Percentiles rank a stretch among this genome's conserved stretches.
These are phyloP conservation scores for Dromiciops gliroides DNA, from an alignment of 2,113 vertebrate species.

Conservation along the genomic window DNA sequence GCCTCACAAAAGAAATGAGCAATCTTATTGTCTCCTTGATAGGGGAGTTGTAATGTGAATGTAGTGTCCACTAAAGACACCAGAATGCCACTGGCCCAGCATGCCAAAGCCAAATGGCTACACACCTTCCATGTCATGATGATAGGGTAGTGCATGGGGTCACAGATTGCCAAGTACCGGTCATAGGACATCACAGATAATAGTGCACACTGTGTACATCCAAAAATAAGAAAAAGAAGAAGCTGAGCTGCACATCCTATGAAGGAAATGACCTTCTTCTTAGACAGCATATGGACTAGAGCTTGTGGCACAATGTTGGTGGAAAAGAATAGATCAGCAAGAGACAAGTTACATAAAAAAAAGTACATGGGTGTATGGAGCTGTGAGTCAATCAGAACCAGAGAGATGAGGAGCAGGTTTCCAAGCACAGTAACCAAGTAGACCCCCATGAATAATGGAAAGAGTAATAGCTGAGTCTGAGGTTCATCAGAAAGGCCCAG, in stretches of 20 bases:
- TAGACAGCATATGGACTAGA: constrained; percentile 64
- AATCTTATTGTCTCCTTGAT: constrained; percentile 65
- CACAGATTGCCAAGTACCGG: constrained; percentile 64
- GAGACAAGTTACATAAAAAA: constrained; percentile 72
- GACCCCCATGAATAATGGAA: constrained; percentile 63
- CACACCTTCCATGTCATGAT: constrained; percentile 55
- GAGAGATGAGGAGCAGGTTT: constrained; percentile 57
- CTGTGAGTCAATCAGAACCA: constrained; percentile 61
- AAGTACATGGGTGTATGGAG: constrained; percentile 72
- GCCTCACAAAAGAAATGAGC: constrained; percentile 80
- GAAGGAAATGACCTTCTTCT: constrained; percentile 71
- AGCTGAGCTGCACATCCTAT: constrained; percentile 72
- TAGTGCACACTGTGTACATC: constrained; percentile 63
- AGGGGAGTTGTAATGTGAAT: constrained; percentile 66
- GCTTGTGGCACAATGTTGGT: constrained; percentile 72
- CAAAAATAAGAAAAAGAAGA: constrained; percentile 57
- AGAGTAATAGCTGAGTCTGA: constrained; percentile 62
- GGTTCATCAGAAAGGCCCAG: constrained; percentile 69
- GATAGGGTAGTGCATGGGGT: constrained; percentile 65
- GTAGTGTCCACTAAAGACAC: constrained; percentile 68
- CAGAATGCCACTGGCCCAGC: constrained; percentile 65
- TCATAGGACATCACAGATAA: constrained; percentile 78
- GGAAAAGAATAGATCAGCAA: constrained; percentile 72
- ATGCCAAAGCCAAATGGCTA: constrained; percentile 9
- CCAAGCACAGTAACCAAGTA: constrained; percentile 68